Evolutionary conservation across 1,140 invertebrate species (phyloP), one percentile per base, ranked within the genome.

Genomic region (Drosophila mojavensis): DNA sequence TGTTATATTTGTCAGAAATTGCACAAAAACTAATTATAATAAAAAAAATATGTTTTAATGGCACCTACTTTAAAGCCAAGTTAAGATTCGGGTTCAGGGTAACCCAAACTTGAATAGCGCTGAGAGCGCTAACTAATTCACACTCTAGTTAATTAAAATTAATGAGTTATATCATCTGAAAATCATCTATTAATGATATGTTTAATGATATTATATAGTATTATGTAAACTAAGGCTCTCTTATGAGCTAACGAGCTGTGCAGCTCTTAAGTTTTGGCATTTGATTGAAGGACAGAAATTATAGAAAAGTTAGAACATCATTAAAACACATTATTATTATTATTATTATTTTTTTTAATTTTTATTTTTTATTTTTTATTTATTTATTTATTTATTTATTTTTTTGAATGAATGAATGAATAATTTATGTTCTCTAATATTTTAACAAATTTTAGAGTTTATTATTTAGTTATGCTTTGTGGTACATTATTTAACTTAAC

Each of bases 1-100:
- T 39, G 50, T 61, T 62, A 9, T 30, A 55, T 33, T 33, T 60
- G 28, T 30, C 45, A 33, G 54, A 50, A 54, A 48, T 55, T 60
- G 56, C 56, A 48, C 20, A 68, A 48, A 62, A 54, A 43, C 54
- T 55, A 66, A 59, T 50, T 39, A 59, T 39, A 66, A 59, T 39
- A 17, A 24, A 24, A 17, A 59, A 28, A 50, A 39, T 50, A 17
- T n/a, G 7, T n/a, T 28, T 61, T 68, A 55, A 68, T 67, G 64
- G 26, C 26, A 28, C 28, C 55, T 39, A 68, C 15, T 61, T 53
- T 48, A 11, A 11, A 20, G 30, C 15, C 11, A 33, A 54, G 66
- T 55, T 41, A 30, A 30, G 28, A 30, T 4, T 30, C 5, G 28
- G 28, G 28, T 33, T 17, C 28, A 55, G 15, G 30, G 53, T 17